These are phyloP conservation scores for Panagrolaimus sp. DNA, from an alignment of 1,140 invertebrate species.

Conservation along the genomic window DNA sequence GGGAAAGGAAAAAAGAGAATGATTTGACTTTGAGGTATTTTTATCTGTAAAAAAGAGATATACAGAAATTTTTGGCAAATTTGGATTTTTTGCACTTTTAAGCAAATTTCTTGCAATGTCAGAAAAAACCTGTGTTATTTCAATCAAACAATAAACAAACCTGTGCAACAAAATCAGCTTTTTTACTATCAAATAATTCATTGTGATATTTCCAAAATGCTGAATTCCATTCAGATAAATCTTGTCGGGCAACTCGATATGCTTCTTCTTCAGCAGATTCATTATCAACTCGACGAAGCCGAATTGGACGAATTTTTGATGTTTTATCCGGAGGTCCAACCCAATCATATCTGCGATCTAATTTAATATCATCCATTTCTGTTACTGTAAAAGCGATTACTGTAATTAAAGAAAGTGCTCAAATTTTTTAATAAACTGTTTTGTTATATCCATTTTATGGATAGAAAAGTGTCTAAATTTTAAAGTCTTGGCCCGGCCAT, in stretches of 20 bases:
- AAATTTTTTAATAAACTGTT: no score
- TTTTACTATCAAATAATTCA: slow-evolving; percentile 43
- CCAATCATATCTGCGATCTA: slow-evolving; percentile 53
- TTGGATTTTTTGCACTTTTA: no score
- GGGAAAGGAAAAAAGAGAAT: no score
- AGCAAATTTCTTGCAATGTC: no score
- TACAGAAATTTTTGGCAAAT: no score
- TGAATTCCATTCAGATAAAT: slow-evolving; percentile 49
- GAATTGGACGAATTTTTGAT: slow-evolving; percentile 49
- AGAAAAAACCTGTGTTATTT: no score
- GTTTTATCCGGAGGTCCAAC: slow-evolving; percentile 51
- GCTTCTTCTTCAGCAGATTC: slow-evolving; percentile 44
- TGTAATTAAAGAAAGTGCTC: no score
- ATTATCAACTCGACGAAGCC: slow-evolving; percentile 45
- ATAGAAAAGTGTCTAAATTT: no score
- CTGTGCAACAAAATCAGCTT: slow-evolving; percentile 45
- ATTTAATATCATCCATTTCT: slow-evolving; percentile 22
- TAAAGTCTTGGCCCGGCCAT: no score
- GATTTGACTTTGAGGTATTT: no score
- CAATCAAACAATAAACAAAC: slow-evolving; percentile 28
- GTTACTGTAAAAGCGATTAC: neutral
- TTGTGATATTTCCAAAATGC: slow-evolving; percentile 37
- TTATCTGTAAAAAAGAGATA: no score
- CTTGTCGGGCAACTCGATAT: slow-evolving; percentile 43
- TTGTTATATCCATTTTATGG: no score